Evolutionary conservation across 2,113 vertebrate genomes (phyloP), one percentile per base, ranked within the genome.

Genomic region (Ahaetulla prasina): DNA sequence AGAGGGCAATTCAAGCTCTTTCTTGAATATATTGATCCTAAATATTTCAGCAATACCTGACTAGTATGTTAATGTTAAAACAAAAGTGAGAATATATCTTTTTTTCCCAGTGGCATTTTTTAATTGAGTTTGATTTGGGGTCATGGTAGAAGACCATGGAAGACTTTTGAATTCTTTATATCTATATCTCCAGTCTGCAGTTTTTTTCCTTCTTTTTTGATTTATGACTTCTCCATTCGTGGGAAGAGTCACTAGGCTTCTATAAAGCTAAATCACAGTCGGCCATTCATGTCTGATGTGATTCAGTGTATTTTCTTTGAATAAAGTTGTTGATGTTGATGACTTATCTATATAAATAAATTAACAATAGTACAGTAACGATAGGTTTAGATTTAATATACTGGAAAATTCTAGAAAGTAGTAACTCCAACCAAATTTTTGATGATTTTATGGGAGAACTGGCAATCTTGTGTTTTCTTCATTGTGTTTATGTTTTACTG

Each of bases 401-500:
- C 45, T 55, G 43, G 74, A 88, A 92, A 52, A 20, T 49, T 43
- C 12, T 80, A 74, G 68, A 39, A 74, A 35, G 35, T 22, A 43
- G 22, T 9, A 43, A 80, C 18, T 43, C 18, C 39, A 23, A 16
- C n/a, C 8, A 80, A 80, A 55, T 63, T 18, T 90, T 90, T 93
- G 89, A 25, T 49, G 54, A 35, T 89, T 84, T 22, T 84, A 20
- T 85, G 9, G 84, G 54, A 68, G 39, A 60, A 4, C 23, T 91
- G 25, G 84, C 39, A 80, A 35, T 16, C 35, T 35, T 23, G 49
- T 85, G 49, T 54, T 57, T 54, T 35, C 6, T 84, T 54, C 22
- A 68, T 50, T 84, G 9, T 88, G 4, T 92, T 27, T 45, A 87
- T 93, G 87, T 89, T 45, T 94, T 90, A 91, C 55, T 93, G 18